Percentiles rank a stretch among this genome's conserved stretches.
Conservation (phyloP, 2,888 invertebrate species). For the Schrankia costaestrigalis region DNA sequence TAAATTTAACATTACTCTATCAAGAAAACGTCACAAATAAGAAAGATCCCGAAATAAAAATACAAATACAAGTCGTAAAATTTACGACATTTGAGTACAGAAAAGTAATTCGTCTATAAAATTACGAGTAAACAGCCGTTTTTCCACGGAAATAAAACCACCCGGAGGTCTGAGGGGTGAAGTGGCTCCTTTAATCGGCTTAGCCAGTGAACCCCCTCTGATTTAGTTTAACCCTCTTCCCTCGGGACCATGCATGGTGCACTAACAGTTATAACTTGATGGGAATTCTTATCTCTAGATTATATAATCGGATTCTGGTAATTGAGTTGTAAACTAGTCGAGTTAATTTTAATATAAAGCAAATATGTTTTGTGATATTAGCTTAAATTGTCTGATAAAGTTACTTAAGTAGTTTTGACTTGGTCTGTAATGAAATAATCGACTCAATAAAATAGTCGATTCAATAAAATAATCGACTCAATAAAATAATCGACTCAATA, state of each 20-base stretch:
- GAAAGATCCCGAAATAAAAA: conserved; percentile 66
- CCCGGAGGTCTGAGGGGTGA: conserved; percentile 43
- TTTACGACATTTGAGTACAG: conserved; percentile 70
- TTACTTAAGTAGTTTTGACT: not conserved
- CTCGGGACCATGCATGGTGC: conserved; percentile 59
- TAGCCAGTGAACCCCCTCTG: conserved; percentile 57
- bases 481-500: too few species aligned
- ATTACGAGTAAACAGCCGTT: conserved; percentile 78
- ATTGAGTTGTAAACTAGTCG: conserved; percentile 65
- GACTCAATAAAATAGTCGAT: too few species aligned
- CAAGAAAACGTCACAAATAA: conserved; percentile 37
- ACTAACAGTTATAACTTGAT: conserved; percentile 71
- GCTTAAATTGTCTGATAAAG: not conserved
- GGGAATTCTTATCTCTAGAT: conserved; percentile 76
- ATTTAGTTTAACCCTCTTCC: conserved; percentile 50
- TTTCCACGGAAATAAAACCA: conserved; percentile 73
- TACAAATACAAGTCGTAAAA: conserved; percentile 66
- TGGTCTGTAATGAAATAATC: too few species aligned
- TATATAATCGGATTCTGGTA: conserved; percentile 75
- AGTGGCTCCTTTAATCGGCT: conserved; percentile 77
- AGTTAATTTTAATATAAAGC: conserved; percentile 37
- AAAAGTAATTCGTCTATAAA: conserved; percentile 77
- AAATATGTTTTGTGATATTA: conserved; percentile 22
- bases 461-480: too few species aligned
- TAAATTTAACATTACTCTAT: too few species aligned